These are phyloP conservation scores for Heterodera filipjevi DNA, from an alignment of 2,888 invertebrate species.

Conservation along the genomic window DNA sequence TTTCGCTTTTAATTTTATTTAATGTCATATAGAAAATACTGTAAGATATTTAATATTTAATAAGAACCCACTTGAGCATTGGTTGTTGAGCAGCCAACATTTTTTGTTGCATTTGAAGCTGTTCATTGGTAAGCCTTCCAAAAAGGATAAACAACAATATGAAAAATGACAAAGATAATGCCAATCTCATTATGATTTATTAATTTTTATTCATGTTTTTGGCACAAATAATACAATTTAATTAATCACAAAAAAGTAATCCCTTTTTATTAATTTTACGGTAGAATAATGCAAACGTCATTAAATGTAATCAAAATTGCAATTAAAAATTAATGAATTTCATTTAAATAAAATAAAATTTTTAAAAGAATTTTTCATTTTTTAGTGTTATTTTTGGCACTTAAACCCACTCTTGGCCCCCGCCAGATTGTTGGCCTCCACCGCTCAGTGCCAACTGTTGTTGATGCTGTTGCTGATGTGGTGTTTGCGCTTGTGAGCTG, in stretches of 20 bases:
- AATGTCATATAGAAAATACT: not conserved
- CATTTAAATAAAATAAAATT: conserved; percentile 9
- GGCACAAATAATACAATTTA: too few species aligned
- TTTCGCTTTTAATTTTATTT: not conserved
- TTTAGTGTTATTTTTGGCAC: not conserved
- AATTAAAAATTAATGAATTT: too few species aligned
- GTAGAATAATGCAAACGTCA: too few species aligned
- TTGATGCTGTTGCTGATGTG: conserved; percentile 20
- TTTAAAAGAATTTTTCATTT: not conserved
- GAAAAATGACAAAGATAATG: too few species aligned
- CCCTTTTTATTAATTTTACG: too few species aligned
- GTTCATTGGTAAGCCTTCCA: conserved; percentile 26
- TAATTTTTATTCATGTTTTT: too few species aligned
- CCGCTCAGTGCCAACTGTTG: conserved; percentile 23
- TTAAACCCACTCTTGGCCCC: conserved; percentile 16
- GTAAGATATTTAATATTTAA: not conserved
- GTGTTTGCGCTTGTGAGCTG: conserved; percentile 24
- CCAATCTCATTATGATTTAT: too few species aligned
- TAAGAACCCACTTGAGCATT: conserved; percentile 27
- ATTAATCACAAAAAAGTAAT: too few species aligned
- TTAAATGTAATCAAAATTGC: too few species aligned
- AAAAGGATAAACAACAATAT: conserved; percentile 12
- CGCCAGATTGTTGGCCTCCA: not conserved
- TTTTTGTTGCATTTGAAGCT: conserved; percentile 29
- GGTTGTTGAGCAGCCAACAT: conserved; percentile 19